Conservation (phyloP, 2,888 invertebrate species). For the Suillia variegata region DNA sequence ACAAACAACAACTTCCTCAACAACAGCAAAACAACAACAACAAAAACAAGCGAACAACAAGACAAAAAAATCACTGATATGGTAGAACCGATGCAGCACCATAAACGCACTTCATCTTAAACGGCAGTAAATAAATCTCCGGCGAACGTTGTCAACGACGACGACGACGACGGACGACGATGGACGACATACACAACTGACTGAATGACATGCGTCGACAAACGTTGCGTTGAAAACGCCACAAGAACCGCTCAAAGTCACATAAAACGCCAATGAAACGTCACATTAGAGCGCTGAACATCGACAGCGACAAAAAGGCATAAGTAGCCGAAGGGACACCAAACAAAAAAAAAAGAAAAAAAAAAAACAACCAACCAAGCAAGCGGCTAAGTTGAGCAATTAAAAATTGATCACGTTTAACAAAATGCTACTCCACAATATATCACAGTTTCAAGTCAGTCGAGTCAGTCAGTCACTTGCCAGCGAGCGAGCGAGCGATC, state of each 20-base stretch:
- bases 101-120: constrained; percentile 46
- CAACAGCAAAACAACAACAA: background rate
- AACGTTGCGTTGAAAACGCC: constrained; percentile 33
- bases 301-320: background rate
- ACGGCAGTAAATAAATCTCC: constrained; percentile 42
- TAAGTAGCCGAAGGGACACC: too few species aligned
- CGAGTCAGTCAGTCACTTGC: background rate
- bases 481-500: background rate
- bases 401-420: constrained; percentile 59
- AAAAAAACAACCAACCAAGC: background rate
- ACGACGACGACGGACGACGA: too few species aligned
- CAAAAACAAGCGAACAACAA: constrained; percentile 1
- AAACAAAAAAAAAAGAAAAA: too few species aligned
- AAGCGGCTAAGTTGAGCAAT: constrained; percentile 46
- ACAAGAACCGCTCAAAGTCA: background rate
- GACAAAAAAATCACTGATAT: background rate
- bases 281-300: background rate
- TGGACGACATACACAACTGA: constrained; percentile 18
- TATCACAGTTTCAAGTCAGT: constrained; percentile 39
- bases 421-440: constrained; percentile 50
- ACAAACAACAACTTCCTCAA: constrained; percentile 29
- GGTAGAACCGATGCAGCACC: background rate
- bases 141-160: background rate
- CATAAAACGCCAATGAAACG: background rate
- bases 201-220: constrained; percentile 55